These are phyloP conservation scores for Corythornis leucogaster DNA, from an alignment of 2,797 vertebrate genomes.

Conservation along the genomic window DNA sequence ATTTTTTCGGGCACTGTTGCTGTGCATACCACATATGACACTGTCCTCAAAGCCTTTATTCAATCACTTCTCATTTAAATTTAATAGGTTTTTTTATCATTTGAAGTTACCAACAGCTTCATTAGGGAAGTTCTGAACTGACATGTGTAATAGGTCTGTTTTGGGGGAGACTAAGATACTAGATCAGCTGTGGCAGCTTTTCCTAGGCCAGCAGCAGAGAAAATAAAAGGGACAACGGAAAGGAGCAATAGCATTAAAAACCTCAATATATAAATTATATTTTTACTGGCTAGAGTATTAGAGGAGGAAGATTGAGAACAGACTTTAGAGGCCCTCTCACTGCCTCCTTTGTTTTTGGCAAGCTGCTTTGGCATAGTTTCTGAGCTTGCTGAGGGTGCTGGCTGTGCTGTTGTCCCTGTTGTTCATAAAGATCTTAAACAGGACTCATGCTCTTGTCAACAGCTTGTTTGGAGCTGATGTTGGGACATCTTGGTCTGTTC, in stretches of 20 bases:
- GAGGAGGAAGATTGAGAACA: background rate
- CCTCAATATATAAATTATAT: background rate
- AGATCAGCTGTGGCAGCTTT: background rate
- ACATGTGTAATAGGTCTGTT: too few species aligned
- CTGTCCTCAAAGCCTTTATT: background rate
- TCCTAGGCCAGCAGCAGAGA: background rate
- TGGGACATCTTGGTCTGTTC: background rate
- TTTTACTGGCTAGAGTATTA: background rate
- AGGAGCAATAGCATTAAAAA: background rate
- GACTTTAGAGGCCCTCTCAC: background rate
- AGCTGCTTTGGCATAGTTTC: fast-evolving
- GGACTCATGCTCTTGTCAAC: background rate
- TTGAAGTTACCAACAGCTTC: background rate
- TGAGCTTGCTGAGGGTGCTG: background rate
- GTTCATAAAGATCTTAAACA: background rate
- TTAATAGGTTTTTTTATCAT: background rate
- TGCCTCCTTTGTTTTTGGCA: conserved; percentile 32
- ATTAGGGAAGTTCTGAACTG: background rate
- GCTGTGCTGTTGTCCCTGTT: background rate
- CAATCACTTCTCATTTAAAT: background rate
- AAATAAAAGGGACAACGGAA: background rate
- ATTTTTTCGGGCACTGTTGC: background rate
- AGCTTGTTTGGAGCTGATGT: conserved; percentile 6
- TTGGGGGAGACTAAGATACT: background rate
- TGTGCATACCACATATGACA: background rate